Conservation (phyloP, 2,797 vertebrate genomes). For the Mastacembelus armatus region DNA sequence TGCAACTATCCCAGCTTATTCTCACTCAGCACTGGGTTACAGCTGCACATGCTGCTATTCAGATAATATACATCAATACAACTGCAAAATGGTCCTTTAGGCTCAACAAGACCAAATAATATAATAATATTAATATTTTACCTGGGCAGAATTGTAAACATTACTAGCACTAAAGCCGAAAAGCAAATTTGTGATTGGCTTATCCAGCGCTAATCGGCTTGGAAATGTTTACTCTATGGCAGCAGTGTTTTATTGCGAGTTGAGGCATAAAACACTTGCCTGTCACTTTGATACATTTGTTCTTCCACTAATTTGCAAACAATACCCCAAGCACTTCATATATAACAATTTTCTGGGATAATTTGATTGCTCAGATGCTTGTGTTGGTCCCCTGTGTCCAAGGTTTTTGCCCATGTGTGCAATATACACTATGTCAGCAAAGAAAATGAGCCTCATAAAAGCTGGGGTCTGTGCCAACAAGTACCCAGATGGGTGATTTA, state of each 20-base stretch:
- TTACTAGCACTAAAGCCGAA: no score
- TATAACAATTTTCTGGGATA: constrained; percentile 70
- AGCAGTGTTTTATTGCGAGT: constrained; percentile 42
- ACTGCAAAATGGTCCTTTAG: constrained; percentile 22
- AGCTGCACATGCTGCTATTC: neutral
- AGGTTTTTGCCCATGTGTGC: constrained; percentile 55
- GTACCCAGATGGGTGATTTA: constrained; percentile 76
- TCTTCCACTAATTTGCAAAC: constrained; percentile 73
- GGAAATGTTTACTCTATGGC: constrained; percentile 47
- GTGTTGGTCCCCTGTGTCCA: constrained; percentile 55
- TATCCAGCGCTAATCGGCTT: constrained; percentile 34
- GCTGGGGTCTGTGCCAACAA: constrained; percentile 65
- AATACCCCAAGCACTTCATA: constrained; percentile 68
- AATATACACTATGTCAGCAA: constrained; percentile 66
- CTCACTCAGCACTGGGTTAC: neutral
- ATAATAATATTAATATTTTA: no score
- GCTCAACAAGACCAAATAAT: neutral
- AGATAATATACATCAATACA: neutral
- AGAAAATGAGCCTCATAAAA: constrained; percentile 72
- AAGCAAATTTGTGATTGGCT: constrained; percentile 36
- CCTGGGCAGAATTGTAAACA: no score
- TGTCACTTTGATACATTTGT: constrained; percentile 61
- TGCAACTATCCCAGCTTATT: neutral
- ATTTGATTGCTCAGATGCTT: constrained; percentile 65
- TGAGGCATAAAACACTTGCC: constrained; percentile 27